phyloP scores from a whole-genome alignment of 2,888 invertebrate genomes.

The Steinernema carpocapsae region DNA sequence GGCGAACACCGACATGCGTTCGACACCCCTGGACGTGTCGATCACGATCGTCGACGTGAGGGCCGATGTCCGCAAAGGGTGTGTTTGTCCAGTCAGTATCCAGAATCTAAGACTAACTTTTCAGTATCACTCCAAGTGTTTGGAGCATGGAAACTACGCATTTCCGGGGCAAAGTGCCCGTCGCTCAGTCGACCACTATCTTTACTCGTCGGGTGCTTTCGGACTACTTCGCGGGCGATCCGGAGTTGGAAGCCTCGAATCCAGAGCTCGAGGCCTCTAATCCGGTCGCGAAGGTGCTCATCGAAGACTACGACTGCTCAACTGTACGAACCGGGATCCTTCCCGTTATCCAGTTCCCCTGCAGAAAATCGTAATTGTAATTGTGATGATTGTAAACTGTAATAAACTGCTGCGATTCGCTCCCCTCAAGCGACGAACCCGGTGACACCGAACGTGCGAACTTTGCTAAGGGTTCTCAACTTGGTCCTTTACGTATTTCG shows the following conservation, averaged over 20 bases:
- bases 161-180: not conserved
- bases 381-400: too few relatives aligned
- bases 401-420: too few relatives aligned
- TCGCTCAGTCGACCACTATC: conserved; percentile 19
- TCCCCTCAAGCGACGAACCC: not conserved
- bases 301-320: conserved; percentile 12
- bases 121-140: conserved; percentile 6
- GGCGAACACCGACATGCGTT: not conserved
- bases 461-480: conserved; percentile 12
- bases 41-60: not conserved
- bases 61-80: conserved; percentile 21
- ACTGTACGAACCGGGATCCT: not conserved
- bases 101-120: not conserved
- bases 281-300: conserved; percentile 7
- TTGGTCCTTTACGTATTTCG: not conserved
- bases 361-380: not conserved
- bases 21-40: not conserved
- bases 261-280: not conserved
- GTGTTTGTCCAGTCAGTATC: not conserved
- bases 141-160: conserved; percentile 18
- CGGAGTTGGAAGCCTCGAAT: not conserved
- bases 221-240: not conserved
- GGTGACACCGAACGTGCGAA: not conserved
- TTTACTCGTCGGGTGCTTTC: not conserved
- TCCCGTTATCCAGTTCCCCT: not conserved